Evolutionary conservation across 2,888 invertebrate species (phyloP).

Genomic region (Tupiocoris notatus): DNA sequence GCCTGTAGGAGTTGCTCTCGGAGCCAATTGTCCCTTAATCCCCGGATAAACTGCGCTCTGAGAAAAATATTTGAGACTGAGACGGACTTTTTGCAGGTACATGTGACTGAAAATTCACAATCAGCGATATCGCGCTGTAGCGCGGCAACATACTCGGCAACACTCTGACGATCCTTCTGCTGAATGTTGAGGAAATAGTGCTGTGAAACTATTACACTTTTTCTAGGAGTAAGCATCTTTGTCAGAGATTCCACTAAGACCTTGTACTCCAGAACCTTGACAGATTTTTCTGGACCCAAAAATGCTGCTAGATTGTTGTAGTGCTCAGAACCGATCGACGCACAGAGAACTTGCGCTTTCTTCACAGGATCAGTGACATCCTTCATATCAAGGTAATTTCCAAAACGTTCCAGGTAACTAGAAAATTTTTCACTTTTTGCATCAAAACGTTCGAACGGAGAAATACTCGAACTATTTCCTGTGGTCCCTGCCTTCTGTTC

Average conservation of each 20-base stretch:
- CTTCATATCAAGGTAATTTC: constrained; percentile 20
- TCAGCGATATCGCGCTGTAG: constrained; percentile 4
- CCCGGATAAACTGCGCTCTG: constrained; percentile 10
- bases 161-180: constrained; percentile 29
- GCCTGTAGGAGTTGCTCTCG: constrained; percentile 31
- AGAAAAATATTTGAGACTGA: constrained; percentile 24
- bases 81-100: constrained; percentile 9
- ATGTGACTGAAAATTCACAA: constrained; percentile 11
- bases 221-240: constrained; percentile 34
- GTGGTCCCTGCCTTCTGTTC: background rate
- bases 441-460: constrained; percentile 14
- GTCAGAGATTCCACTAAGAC: constrained; percentile 21
- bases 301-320: constrained; percentile 43
- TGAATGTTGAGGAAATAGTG: constrained; percentile 36
- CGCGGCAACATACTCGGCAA: constrained; percentile 34
- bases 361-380: constrained; percentile 17
- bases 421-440: constrained; percentile 8
- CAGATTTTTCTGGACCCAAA: constrained; percentile 31
- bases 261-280: constrained; percentile 27
- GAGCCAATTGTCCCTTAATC: constrained; percentile 26
- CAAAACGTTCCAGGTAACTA: constrained; percentile 28
- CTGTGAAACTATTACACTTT: constrained; percentile 42
- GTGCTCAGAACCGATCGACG: constrained; percentile 42
- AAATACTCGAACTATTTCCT: background rate
- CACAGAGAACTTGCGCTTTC: constrained; percentile 37